phyloP scores from a whole-genome alignment of 2,888 invertebrate species.

The Sympetrum striolatum region DNA sequence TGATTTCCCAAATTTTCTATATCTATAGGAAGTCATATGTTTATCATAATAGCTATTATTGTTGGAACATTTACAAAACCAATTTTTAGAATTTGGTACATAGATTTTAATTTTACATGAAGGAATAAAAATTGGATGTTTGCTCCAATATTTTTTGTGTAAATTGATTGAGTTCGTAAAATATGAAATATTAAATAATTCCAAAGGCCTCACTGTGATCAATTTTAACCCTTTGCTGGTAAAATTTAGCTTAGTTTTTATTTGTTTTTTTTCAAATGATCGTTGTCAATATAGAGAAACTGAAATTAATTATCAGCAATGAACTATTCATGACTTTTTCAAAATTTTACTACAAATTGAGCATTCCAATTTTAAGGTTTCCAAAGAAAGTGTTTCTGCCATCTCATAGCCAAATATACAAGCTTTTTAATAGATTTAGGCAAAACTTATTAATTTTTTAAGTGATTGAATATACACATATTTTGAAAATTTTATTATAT shows the following conservation, averaged over 20 bases:
- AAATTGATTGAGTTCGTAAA: conserved; percentile 20
- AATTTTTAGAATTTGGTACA: conserved; percentile 35
- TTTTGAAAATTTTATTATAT: not conserved
- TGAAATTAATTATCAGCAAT: not conserved
- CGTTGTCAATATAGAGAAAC: not conserved
- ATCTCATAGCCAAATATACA: not conserved
- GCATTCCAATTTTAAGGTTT: not conserved
- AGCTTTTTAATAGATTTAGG: not conserved
- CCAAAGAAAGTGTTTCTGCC: not conserved
- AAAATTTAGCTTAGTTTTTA: conserved; percentile 14
- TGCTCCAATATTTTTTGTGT: conserved; percentile 37
- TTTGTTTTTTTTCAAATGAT: not conserved
- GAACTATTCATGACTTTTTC: not conserved
- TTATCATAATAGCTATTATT: conserved; percentile 28
- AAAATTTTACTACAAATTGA: not conserved
- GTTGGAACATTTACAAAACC: conserved; percentile 13
- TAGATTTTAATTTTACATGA: conserved; percentile 6
- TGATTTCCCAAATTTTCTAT: conserved; percentile 23
- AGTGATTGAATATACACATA: not conserved
- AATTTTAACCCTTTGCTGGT: conserved; percentile 31
- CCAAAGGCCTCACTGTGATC: conserved; percentile 43
- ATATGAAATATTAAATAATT: not conserved
- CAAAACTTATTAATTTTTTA: not conserved
- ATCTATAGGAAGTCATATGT: conserved; percentile 25
- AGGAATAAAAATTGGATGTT: conserved; percentile 8